Conservation (phyloP, 1,140 invertebrate species). For the Lucilia sericata region DNA sequence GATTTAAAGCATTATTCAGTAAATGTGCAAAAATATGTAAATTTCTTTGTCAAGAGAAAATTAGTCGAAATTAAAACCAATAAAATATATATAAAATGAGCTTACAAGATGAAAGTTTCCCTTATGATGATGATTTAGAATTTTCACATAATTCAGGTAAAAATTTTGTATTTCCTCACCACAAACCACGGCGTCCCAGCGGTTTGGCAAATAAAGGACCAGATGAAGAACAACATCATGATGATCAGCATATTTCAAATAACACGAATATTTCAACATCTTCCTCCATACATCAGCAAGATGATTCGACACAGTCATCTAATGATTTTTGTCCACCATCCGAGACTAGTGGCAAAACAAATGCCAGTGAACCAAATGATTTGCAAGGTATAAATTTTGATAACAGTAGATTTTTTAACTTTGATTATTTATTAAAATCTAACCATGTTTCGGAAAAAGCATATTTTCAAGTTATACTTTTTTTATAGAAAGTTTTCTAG, state of each 20-base stretch:
- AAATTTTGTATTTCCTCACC: conserved; percentile 36
- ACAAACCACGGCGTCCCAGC: background rate
- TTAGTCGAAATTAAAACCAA: background rate
- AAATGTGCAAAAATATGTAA: background rate
- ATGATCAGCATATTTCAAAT: background rate
- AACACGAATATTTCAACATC: background rate
- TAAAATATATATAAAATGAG: conserved; percentile 33
- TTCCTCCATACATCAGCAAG: background rate
- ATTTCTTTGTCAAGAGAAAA: background rate
- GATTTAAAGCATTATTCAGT: background rate
- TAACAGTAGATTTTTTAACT: too few relatives aligned
- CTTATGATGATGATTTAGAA: conserved; percentile 38
- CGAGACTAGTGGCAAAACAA: conserved; percentile 35
- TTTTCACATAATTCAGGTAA: conserved; percentile 16
- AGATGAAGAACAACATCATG: background rate
- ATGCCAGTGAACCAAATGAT: conserved; percentile 32
- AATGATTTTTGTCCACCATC: conserved; percentile 3
- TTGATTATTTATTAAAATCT: too few relatives aligned
- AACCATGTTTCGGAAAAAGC: too few relatives aligned
- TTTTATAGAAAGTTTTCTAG: too few relatives aligned
- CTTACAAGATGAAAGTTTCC: conserved; percentile 48
- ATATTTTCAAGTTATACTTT: too few relatives aligned
- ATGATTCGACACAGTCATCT: background rate
- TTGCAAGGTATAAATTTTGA: background rate
- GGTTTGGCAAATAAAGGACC: background rate